phyloP scores from a whole-genome alignment of 2,113 vertebrate genomes.

The Cyanistes caeruleus region DNA sequence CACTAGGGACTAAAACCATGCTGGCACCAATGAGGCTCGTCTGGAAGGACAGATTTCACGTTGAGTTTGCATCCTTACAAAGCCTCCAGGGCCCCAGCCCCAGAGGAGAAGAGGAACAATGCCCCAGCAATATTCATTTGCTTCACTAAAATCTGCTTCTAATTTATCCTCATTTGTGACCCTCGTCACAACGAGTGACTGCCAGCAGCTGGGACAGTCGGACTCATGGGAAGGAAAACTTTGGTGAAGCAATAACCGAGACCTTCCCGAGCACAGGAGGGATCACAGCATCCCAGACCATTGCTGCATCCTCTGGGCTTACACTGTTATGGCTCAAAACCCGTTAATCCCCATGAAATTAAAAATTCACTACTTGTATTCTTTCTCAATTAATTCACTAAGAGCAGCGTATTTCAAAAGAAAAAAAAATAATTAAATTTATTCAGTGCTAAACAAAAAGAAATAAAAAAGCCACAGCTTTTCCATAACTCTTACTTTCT shows the following conservation, averaged over 20 bases:
- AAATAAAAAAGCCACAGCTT: background rate
- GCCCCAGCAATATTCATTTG: background rate
- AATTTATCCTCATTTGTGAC: background rate
- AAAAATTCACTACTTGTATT: background rate
- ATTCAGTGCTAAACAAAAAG: background rate
- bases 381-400: background rate
- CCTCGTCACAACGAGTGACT: background rate
- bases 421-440: background rate
- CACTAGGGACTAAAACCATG: background rate
- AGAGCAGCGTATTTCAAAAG: background rate
- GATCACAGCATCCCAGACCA: background rate
- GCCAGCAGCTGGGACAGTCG: conserved; percentile 42
- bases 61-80: background rate
- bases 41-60: background rate
- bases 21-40: background rate
- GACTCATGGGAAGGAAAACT: background rate
- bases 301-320: background rate
- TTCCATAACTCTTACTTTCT: background rate
- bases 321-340: background rate
- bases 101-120: background rate
- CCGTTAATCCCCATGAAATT: background rate
- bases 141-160: conserved; percentile 42
- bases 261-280: background rate
- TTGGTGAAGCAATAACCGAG: background rate
- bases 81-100: background rate